Evolutionary conservation across 2,888 invertebrate species (phyloP).

Genomic region (Labia minor): DNA sequence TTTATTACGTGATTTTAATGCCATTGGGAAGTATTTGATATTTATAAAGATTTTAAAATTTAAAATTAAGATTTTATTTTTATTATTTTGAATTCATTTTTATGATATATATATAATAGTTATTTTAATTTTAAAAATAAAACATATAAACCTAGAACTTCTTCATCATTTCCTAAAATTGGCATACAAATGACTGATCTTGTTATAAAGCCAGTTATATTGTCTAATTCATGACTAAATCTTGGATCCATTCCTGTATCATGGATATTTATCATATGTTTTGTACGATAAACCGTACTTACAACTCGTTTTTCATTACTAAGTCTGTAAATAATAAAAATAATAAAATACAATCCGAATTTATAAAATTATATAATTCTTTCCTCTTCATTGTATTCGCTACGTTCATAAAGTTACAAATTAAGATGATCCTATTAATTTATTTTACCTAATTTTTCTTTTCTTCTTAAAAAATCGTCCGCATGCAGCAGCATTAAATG

Average conservation of each 20-base stretch:
- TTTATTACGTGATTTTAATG: too few relatives aligned
- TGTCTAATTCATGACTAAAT: conserved; percentile 44
- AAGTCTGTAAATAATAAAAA: conserved; percentile 33
- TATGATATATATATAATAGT: too few relatives aligned
- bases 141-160: conserved; percentile 39
- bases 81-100: too few relatives aligned
- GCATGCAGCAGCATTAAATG: conserved; percentile 37
- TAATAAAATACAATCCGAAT: too few relatives aligned
- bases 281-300: conserved; percentile 42
- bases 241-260: conserved; percentile 47
- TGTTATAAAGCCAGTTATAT: conserved; percentile 45
- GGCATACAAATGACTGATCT: conserved; percentile 46
- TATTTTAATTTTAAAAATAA: too few relatives aligned
- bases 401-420: neutral
- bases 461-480: conserved; percentile 42
- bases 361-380: too few relatives aligned
- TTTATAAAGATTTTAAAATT: too few relatives aligned
- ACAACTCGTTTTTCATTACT: conserved; percentile 43
- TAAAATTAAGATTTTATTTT: too few relatives aligned
- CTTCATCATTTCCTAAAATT: conserved; percentile 39
- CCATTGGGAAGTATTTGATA: too few relatives aligned
- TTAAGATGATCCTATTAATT: neutral
- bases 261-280: conserved; percentile 40
- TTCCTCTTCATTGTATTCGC: too few relatives aligned
- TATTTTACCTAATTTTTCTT: conserved; percentile 39